Conservation (phyloP, 2,888 invertebrate species). For the Phyllotreta striolata region DNA sequence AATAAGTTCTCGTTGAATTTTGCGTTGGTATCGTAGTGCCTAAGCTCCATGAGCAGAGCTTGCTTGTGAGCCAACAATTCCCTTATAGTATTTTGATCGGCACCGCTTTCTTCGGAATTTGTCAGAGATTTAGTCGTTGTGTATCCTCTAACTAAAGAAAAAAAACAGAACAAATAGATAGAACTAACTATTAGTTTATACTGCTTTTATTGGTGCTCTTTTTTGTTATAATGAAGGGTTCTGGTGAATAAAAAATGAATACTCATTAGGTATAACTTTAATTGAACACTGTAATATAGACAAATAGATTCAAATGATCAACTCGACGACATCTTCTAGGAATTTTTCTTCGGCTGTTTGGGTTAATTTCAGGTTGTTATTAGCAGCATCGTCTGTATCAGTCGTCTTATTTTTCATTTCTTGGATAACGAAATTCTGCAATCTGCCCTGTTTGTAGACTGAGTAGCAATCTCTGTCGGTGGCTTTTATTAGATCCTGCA, state of each 20-base stretch:
- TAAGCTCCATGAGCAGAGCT: conserved; percentile 79
- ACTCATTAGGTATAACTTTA: too few relatives aligned
- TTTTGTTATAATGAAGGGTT: too few relatives aligned
- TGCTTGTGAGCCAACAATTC: conserved; percentile 84
- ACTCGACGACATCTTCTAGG: too few relatives aligned
- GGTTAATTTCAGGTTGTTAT: too few relatives aligned
- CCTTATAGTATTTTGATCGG: conserved; percentile 76
- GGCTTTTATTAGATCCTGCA: conserved; percentile 96
- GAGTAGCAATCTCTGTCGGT: conserved; percentile 99
- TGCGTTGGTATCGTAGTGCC: conserved; percentile 80
- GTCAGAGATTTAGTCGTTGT: conserved; percentile 61
- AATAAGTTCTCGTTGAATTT: conserved; percentile 57
- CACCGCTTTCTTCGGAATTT: conserved; percentile 55
- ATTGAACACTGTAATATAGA: too few relatives aligned
- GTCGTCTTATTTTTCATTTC: too few relatives aligned
- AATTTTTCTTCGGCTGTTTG: too few relatives aligned
- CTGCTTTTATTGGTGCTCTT: too few relatives aligned
- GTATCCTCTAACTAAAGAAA: conserved; percentile 66
- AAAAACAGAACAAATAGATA: conserved; percentile 8
- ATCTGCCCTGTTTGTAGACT: conserved; percentile 93
- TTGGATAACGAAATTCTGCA: conserved; percentile 66
- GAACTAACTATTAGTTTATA: too few relatives aligned
- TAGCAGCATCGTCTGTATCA: too few relatives aligned
- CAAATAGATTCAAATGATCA: too few relatives aligned
- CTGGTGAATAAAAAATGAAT: too few relatives aligned